Conservation (phyloP, 2,113 vertebrate species). For the Meleagris gallopavo region DNA sequence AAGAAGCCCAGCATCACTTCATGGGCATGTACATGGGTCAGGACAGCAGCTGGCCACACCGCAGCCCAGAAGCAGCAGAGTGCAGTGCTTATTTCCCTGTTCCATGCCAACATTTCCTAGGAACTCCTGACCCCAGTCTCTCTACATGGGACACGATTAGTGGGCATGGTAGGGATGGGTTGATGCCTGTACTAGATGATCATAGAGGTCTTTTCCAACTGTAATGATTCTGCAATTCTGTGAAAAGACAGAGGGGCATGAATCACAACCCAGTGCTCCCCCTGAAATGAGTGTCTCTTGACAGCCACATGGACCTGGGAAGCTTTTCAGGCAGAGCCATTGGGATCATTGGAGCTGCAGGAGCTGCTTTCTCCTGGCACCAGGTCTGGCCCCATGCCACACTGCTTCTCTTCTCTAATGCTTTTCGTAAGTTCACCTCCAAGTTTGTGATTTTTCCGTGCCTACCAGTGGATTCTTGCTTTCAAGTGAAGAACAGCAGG, state of each 20-base stretch:
- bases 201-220: no score
- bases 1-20: no score
- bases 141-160: no score
- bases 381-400: background rate
- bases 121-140: no score
- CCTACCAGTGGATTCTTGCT: background rate
- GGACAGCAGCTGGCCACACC: no score
- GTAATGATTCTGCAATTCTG: no score
- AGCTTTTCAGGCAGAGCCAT: rapidly evolving
- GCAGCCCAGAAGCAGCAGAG: no score
- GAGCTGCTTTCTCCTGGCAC: background rate
- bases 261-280: background rate
- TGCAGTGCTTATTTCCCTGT: no score
- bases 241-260: rapidly evolving
- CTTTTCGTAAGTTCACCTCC: background rate
- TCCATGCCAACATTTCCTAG: no score
- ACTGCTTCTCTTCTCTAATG: background rate
- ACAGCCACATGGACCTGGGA: background rate
- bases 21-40: no score
- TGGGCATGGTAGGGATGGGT: no score
- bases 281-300: background rate
- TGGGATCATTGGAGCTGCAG: background rate
- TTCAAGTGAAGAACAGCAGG: background rate
- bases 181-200: no score
- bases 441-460: background rate